A percentile compares a stretch with the other conserved stretches of the same genome.
Conservation (phyloP, 2,113 vertebrate species). For the Corvus hawaiiensis region DNA sequence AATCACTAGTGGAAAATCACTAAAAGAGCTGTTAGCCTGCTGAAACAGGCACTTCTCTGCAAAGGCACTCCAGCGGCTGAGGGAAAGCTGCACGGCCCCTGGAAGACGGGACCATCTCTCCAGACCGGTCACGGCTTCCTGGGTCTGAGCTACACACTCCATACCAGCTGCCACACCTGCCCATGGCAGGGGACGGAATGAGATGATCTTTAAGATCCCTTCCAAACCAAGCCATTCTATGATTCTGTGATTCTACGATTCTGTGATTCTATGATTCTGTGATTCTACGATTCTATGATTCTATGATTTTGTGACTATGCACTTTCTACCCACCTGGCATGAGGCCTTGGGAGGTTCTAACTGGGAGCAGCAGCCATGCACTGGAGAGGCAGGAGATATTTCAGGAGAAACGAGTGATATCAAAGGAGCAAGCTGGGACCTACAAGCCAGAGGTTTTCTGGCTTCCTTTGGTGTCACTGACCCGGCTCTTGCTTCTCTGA, state of each 20-base stretch:
- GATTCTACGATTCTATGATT: not conserved
- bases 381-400: not conserved
- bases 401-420: rapidly evolving
- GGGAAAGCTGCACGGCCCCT: no score
- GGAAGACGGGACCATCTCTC: no score
- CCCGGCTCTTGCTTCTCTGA: not conserved
- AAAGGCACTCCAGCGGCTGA: no score
- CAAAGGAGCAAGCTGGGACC: not conserved
- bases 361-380: not conserved
- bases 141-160: no score
- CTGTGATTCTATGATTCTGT: not conserved
- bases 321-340: not conserved
- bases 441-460: not conserved
- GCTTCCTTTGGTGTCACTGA: not conserved
- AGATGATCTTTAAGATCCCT: not conserved
- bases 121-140: no score
- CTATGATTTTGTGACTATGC: not conserved
- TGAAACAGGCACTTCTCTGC: no score
- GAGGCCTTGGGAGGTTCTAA: not conserved
- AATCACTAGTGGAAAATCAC: no score
- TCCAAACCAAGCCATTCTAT: not conserved
- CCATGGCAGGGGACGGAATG: not conserved
- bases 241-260: not conserved
- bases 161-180: not conserved
- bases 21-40: no score